A percentile compares a stretch with the other conserved stretches of the same genome.
phyloP scores from a whole-genome alignment of 2,113 vertebrate genomes.

The Centropristis striata region DNA sequence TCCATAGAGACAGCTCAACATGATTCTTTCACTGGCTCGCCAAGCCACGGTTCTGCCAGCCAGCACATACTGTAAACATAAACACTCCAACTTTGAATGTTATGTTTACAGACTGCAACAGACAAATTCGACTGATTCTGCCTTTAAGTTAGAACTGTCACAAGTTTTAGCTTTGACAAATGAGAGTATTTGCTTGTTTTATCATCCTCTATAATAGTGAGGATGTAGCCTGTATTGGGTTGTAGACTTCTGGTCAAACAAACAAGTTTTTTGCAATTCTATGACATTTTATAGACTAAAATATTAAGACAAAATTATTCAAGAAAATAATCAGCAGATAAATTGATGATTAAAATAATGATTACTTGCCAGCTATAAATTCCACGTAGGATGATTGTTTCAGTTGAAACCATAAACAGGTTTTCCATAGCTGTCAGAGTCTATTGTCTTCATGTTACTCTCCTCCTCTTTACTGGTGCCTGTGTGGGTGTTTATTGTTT shows the following conservation, averaged over 20 bases:
- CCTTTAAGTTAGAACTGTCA: neutral
- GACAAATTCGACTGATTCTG: no score
- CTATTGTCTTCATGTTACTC: neutral
- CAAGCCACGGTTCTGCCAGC: no score
- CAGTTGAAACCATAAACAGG: slow-evolving; percentile 3
- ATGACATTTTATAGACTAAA: neutral
- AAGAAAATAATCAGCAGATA: neutral
- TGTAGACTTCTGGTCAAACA: neutral
- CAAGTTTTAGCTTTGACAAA: neutral
- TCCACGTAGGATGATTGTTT: neutral
- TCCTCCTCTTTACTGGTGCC: neutral
- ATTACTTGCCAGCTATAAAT: neutral
- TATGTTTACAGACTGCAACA: no score
- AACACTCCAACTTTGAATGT: no score
- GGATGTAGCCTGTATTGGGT: neutral
- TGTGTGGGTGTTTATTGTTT: slow-evolving; percentile 29
- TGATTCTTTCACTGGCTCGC: no score
- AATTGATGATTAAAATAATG: neutral
- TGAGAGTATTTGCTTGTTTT: neutral
- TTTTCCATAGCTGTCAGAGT: neutral
- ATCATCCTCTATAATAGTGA: neutral
- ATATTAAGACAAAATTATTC: neutral
- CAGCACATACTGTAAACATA: no score
- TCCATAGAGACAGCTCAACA: no score
- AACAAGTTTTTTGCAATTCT: neutral